Conservation (phyloP, 2,113 vertebrate species). For the Lota lota region DNA sequence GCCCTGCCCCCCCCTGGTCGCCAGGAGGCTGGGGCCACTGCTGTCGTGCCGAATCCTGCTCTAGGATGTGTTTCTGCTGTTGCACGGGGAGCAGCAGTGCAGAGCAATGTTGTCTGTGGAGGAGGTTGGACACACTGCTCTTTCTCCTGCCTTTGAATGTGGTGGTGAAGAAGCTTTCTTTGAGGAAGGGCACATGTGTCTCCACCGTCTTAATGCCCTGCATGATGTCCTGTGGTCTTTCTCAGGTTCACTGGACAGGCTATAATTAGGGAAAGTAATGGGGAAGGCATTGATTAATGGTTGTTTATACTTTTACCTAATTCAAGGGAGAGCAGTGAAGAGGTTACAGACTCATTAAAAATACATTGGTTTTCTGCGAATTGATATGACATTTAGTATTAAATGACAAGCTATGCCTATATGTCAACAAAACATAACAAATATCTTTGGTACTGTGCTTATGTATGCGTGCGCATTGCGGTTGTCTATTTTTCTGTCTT, state of each 20-base stretch:
- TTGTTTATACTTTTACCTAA: neutral
- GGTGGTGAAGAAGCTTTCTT: constrained; percentile 73
- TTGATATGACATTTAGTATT: no score
- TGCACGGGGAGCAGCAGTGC: constrained; percentile 14
- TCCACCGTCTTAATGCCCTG: constrained; percentile 76
- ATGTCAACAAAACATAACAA: no score
- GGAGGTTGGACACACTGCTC: constrained; percentile 64
- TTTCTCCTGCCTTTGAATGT: constrained; percentile 73
- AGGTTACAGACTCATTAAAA: no score
- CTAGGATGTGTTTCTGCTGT: constrained; percentile 49
- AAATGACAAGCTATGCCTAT: no score
- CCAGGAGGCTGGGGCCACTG: constrained; percentile 42
- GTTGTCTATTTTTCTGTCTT: no score
- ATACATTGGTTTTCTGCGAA: no score
- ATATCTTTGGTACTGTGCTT: no score
- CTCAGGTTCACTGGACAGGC: neutral
- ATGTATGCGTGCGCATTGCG: no score
- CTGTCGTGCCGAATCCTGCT: constrained; percentile 54
- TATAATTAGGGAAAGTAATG: constrained; percentile 5
- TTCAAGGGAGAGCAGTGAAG: neutral
- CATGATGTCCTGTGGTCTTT: constrained; percentile 63
- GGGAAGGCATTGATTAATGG: neutral
- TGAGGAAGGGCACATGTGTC: constrained; percentile 71
- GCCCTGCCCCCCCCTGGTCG: constrained; percentile 64
- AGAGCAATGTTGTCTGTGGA: constrained; percentile 56